Evolutionary conservation across 2,113 vertebrate genomes (phyloP), one percentile per base, ranked within the genome.

Genomic region (Alligator mississippiensis): DNA sequence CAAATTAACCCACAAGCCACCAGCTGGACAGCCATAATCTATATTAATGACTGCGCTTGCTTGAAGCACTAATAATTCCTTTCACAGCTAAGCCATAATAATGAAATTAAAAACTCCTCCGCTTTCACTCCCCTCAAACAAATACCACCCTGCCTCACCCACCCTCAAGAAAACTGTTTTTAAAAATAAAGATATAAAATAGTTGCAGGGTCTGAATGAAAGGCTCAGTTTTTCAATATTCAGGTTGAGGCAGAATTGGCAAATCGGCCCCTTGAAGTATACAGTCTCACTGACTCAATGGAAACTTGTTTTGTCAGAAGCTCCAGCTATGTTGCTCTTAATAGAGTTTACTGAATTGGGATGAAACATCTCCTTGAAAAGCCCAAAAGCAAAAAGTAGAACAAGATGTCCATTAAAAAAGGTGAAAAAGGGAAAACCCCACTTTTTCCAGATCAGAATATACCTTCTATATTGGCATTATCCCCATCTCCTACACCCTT

Each of bases 181-280:
- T 38, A 1, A n/a, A 63, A 63, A 72, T 27, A 1, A 74, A 22
- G 4, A 62, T 74, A 66, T 85, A 18, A 34, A 88, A 63, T 63
- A 85, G 4, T 61, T 25, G 21, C 38, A 0, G 0, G 28, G 1
- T 55, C 19, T 64, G 15, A 82, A 30, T 1, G 54, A 62, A 58
- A 9, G 0, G 24, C 55, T 90, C 54, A 11, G 27, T 70, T 77
- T 5, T 75, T 15, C 87, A 80, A 16, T 11, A 61, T 85, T 88
- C 18, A 38, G 27, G 3, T 0, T 28, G 5, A 7, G 57, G 5
- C 7, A 63, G 54, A 87, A 79, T 5, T 63, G 55, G 4, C 4
- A 60, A 38, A 28, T 24, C 5, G 28, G 0, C n/a, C 88, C 62
- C 66, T 64, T 47, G 27, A 82, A 22, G 3, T 3, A 21, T 11